Evolutionary conservation across 92 coral and sea anemone species (phyloP), one percentile per base, ranked within the genome.

Genomic region (Epizoanthus rinbou): DNA sequence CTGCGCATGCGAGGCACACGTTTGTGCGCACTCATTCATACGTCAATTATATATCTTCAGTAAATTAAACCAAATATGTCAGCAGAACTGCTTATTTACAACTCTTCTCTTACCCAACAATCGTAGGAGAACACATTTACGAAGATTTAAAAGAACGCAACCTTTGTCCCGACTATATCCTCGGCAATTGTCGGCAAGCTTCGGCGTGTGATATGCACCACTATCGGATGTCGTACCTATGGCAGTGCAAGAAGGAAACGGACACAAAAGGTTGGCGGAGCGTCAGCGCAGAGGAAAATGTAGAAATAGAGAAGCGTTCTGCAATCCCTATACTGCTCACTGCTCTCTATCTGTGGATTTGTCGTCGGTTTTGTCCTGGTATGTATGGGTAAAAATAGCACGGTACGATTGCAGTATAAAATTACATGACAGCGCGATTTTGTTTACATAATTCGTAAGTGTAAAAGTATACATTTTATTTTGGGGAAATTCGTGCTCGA

Each of bases 151-250:
- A 17, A 17, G 28, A 75, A 50, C 80, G 80, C 14, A 3, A 31
- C 80, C 57, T 75, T 24, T 75, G 80, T 21, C 16, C 58, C 8
- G 66, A 75, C 7, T 56, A 25, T 28, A 56, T 75, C 25, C 67
- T 75, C 24, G 67, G 53, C 68, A 75, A 31, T 18, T 75, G 80
- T 56, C 39, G 31, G 33, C 13, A 75, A 75, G 80, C 66, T n/a
- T 56, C 67, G 13, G 31, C 67, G 66, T 75, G 80, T 57, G 68
- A 25, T 9, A 75, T 75, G 80, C 80, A 75, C 66, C 80, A 75
- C 67, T 75, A 66, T 57, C 33, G 80, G 11, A 15, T 28, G 16
- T 66, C 67, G 3, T 75, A 75, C 66, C 15, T 75, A 16, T 75
- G 80, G 80, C 80, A 75, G 80, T 33, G 19, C 60, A 45, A 2